Evolutionary conservation across 2,113 vertebrate genomes (phyloP).

Genomic region (Prietella phreatophila): DNA sequence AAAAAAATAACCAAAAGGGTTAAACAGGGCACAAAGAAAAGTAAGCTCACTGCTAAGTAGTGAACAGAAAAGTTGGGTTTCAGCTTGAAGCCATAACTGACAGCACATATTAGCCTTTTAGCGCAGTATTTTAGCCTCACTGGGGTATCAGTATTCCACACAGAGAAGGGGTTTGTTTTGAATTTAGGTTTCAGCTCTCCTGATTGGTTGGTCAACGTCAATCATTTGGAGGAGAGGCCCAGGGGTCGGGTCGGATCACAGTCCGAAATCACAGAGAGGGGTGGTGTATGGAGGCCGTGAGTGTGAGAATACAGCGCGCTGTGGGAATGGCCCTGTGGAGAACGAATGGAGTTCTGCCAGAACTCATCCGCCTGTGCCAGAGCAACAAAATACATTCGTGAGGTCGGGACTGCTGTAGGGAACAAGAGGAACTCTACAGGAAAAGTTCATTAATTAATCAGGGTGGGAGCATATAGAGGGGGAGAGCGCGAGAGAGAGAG

Average conservation of each 20-base stretch:
- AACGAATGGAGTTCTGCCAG: conserved; percentile 41
- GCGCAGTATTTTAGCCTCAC: background rate
- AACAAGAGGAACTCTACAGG: conserved; percentile 35
- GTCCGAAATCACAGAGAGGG: conserved; percentile 2
- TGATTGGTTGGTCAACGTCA: conserved; percentile 39
- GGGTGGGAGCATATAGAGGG: conserved; percentile 15
- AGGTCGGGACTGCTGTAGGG: conserved; percentile 26
- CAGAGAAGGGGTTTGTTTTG: conserved; percentile 22
- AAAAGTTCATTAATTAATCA: conserved; percentile 47
- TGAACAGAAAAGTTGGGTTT: background rate
- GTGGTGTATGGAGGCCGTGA: conserved; percentile 17
- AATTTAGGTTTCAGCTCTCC: conserved; percentile 34
- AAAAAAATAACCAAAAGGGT: background rate
- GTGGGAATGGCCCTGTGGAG: conserved; percentile 45
- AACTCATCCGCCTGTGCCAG: conserved; percentile 40
- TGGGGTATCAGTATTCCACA: background rate
- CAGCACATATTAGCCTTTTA: background rate
- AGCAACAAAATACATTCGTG: conserved; percentile 32
- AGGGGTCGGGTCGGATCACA: conserved; percentile 24
- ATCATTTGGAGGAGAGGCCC: conserved; percentile 35
- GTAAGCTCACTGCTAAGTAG: background rate
- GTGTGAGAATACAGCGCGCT: conserved; percentile 21
- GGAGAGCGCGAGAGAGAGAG: background rate
- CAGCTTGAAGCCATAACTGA: conserved; percentile 10
- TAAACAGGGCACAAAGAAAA: background rate